These are phyloP conservation scores for Zonotrichia leucophrys DNA, from an alignment of 2,113 vertebrate genomes.

Conservation along the genomic window DNA sequence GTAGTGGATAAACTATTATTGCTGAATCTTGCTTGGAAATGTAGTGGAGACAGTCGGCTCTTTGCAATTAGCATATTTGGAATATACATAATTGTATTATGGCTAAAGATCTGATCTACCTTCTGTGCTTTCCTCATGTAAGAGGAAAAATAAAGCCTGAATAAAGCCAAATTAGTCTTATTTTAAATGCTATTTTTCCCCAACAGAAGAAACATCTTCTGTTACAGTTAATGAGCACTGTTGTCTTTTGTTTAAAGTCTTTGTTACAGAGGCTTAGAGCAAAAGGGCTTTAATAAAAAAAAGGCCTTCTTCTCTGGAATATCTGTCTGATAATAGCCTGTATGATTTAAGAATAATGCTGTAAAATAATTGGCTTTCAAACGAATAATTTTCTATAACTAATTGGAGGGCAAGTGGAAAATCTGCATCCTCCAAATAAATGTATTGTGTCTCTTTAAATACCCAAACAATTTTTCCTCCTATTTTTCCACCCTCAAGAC, in stretches of 20 bases:
- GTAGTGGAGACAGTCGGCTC: neutral
- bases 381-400: neutral
- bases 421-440: neutral
- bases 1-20: neutral
- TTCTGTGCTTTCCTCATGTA: neutral
- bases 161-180: neutral
- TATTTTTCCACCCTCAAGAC: constrained; percentile 2
- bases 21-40: neutral
- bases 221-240: constrained; percentile 6
- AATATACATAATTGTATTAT: neutral
- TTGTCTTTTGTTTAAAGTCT: constrained; percentile 49
- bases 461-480: neutral
- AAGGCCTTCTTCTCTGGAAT: neutral
- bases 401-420: constrained; percentile 30
- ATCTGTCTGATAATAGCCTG: constrained; percentile 2
- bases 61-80: neutral
- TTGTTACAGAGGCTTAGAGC: constrained; percentile 10
- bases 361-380: constrained; percentile 37
- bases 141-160: neutral
- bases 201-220: neutral
- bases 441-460: constrained; percentile 27
- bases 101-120: neutral
- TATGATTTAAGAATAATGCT: constrained; percentile 29
- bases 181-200: neutral
- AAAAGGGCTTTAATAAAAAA: constrained; percentile 35